Conservation (phyloP, 2,888 invertebrate species). For the Parnassius smintheus region DNA sequence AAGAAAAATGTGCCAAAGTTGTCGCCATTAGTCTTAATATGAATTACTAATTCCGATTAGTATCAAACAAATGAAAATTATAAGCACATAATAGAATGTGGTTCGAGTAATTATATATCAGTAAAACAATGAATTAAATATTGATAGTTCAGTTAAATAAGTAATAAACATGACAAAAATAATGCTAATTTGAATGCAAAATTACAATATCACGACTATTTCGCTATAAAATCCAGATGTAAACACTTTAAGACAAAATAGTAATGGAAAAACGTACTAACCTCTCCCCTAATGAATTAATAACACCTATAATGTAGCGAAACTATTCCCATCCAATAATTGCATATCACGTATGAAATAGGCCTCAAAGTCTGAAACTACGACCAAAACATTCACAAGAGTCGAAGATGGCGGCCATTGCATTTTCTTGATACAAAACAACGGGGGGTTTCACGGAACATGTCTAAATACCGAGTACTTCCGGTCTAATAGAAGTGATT, state of each 20-base stretch:
- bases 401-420: slow-evolving; percentile 93
- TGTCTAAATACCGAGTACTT: slow-evolving; percentile 60
- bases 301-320: slow-evolving; percentile 64
- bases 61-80: slow-evolving; percentile 67
- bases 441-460: slow-evolving; percentile 77
- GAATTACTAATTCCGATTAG: slow-evolving; percentile 49
- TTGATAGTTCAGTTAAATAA: slow-evolving; percentile 31
- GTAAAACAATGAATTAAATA: slow-evolving; percentile 43
- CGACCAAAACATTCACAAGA: slow-evolving; percentile 90
- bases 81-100: slow-evolving; percentile 71
- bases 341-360: slow-evolving; percentile 72
- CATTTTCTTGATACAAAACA: slow-evolving; percentile 90
- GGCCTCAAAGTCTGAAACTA: slow-evolving; percentile 75
- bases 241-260: slow-evolving; percentile 84
- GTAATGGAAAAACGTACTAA: slow-evolving; percentile 58
- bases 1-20: slow-evolving; percentile 34
- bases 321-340: slow-evolving; percentile 69
- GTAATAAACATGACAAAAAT: slow-evolving; percentile 29
- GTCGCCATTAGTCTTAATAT: slow-evolving; percentile 32
- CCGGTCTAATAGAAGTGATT: slow-evolving; percentile 53
- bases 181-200: slow-evolving; percentile 56
- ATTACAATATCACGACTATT: slow-evolving; percentile 81
- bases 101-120: slow-evolving; percentile 58
- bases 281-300: slow-evolving; percentile 59
- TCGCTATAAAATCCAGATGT: slow-evolving; percentile 85